Base-by-base conservation (phyloP, 2,113 vertebrate genomes). In the Bufo bufo region DNA sequence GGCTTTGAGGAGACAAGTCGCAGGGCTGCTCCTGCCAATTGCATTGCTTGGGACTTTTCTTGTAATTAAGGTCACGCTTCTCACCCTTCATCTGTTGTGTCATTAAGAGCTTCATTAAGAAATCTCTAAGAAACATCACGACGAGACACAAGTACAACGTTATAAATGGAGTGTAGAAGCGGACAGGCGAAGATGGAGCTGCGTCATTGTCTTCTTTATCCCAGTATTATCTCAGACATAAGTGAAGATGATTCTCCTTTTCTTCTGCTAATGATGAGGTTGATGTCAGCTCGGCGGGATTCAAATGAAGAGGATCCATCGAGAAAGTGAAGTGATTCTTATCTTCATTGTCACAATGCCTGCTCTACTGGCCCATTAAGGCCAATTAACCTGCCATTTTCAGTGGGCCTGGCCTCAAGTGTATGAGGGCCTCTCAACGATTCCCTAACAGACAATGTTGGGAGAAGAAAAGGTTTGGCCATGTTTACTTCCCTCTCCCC, bases 141-240 rank as follows among this genome's bases (percentile, higher is more conserved):
- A 69, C 50, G 50, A 81, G 87, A 71, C 85, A 74, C 89, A 90
- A 90, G 78, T 90, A 77, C 59, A 54, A 33, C 50, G 66, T 56
- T 85, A 33, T 77, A 65, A 82, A 75, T 56, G 52, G 77, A 89
- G 78, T n/a, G 45, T 59, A 56, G 69, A 61, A 77, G 11, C 14
- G 87, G 85, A 47, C 11, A 11, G 75, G 13, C 90, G 90, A 91
- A 92, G 47, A 92, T 91, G 89, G 90, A 92, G 92, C 85, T 90
- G 90, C 92, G 93, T 93, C 92, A 93, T 90, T 88, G 77, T 89
- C 86, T 89, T 90, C 58, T 91, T 87, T 77, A 47, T 91, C 90
- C 74, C 43, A 82, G 80, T 77, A 90, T 91, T 89, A 89, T 92
- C 91, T 85, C 90, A 90, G 87, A 90, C 86, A 87, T 85, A 79